These are phyloP conservation scores for Rhinogobio ventralis DNA, from an alignment of 2,797 vertebrate genomes.

Conservation along the genomic window DNA sequence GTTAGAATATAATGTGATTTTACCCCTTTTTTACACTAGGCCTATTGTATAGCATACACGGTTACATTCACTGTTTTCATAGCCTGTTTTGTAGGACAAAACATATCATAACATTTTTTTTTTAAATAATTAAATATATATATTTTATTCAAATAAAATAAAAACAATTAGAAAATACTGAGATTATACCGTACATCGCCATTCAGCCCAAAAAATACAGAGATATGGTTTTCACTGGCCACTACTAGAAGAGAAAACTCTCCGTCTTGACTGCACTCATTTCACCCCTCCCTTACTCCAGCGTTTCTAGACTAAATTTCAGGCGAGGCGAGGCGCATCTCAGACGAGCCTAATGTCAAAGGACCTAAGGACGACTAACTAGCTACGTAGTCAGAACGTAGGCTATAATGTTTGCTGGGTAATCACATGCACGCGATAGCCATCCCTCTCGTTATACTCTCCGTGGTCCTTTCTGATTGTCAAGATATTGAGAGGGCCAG, in stretches of 20 bases:
- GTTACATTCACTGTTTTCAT: too few species aligned
- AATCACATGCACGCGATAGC: neutral
- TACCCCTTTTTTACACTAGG: too few species aligned
- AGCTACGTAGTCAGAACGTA: neutral
- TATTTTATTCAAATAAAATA: too few species aligned
- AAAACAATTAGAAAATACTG: too few species aligned
- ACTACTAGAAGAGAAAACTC: neutral
- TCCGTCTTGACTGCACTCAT: neutral
- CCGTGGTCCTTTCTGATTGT: neutral
- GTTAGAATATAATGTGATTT: too few species aligned
- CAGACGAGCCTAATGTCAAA: neutral
- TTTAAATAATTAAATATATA: too few species aligned
- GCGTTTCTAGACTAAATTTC: neutral
- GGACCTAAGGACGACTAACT: neutral
- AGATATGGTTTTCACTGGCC: too few species aligned
- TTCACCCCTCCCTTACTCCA: neutral
- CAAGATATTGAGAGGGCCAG: neutral
- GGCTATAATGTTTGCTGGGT: neutral
- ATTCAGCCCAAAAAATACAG: too few species aligned
- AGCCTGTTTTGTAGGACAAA: too few species aligned
- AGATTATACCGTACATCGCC: too few species aligned
- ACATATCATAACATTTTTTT: too few species aligned
- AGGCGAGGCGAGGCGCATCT: neutral
- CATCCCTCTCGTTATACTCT: neutral
- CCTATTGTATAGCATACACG: too few species aligned